Evolutionary conservation across 2,113 vertebrate genomes (phyloP), one percentile per base, ranked within the genome.

Genomic region (Polypterus bichir): DNA sequence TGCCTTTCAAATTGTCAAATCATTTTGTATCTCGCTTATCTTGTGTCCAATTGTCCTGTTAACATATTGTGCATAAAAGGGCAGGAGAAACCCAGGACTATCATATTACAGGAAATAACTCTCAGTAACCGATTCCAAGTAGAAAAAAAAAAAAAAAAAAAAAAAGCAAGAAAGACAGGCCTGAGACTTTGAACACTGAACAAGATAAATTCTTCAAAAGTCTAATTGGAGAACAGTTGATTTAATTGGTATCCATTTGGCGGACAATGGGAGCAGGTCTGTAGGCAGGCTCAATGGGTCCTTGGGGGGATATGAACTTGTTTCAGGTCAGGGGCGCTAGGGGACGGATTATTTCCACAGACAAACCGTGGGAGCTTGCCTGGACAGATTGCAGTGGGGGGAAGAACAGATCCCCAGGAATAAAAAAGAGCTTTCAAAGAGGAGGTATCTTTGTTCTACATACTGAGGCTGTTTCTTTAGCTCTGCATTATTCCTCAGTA

Each of bases 171-270:
- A 77, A 85, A 89, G 88, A 77, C 81, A 79, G 75, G 76, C 76
- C 77, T 82, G 85, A 82, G 82, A 89, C 86, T 86, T 72, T 61
- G 73, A 88, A 84, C 78, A 80, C 82, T 79, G 86, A 91, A 89
- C 86, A 90, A 90, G 89, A 90, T 84, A 87, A 88, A 92, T 90
- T 89, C 88, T 89, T 89, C 86, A 82, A 85, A 91, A 91, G 91
- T 91, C 89, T 94, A 96, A 96, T 96, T 95, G 94, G 88, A 87
- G 85, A 92, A 91, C 90, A 89, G 90, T 92, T 92, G 89, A 89
- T 88, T 95, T 94, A 94, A 97, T 94, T 95, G 92, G 90, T 88
- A 88, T 89, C 91, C 90, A 88, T 93, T 94, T 92, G 92, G 90
- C 87, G 89, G 83, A 94, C 90, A 96, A 97, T 91, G 86, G 84